A percentile compares a stretch with the other conserved stretches of the same genome.
Conservation (phyloP, 2,113 vertebrate genomes). For the Oophaga pumilio region DNA sequence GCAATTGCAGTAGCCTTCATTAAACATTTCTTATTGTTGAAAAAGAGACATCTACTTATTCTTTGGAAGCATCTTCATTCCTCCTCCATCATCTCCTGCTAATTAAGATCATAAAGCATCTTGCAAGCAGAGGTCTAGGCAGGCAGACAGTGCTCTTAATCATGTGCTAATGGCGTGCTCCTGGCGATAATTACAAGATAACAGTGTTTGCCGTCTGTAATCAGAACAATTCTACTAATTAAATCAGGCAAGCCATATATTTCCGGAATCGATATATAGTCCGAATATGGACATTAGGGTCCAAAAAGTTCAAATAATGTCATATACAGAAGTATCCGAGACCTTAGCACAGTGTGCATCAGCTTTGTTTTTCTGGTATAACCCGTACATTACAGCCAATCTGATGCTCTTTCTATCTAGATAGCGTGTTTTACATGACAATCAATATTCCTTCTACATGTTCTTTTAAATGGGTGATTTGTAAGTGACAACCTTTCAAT, state of each 20-base stretch:
- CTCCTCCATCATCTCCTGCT: constrained; percentile 58
- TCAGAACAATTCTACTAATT: constrained; percentile 71
- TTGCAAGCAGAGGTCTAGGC: constrained; percentile 66
- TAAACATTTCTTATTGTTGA: constrained; percentile 55
- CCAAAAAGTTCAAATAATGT: constrained; percentile 8
- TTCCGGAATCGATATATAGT: constrained; percentile 28
- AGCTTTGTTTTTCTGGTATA: background rate
- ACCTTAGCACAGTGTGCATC: background rate
- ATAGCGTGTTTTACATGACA: background rate
- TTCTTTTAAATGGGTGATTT: background rate
- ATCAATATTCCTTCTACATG: background rate
- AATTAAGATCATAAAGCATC: constrained; percentile 72
- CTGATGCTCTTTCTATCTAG: background rate
- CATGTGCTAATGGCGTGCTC: constrained; percentile 71
- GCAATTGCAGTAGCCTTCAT: constrained; percentile 46
- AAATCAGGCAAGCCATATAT: constrained; percentile 62
- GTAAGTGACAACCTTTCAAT: background rate
- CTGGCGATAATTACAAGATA: constrained; percentile 74
- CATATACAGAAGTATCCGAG: background rate
- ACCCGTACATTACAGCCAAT: background rate
- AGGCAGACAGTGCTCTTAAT: constrained; percentile 69
- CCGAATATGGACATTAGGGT: background rate
- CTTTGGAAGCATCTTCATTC: constrained; percentile 56
- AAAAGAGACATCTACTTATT: constrained; percentile 48
- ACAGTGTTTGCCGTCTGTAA: constrained; percentile 72